These are phyloP conservation scores for Coturnix japonica DNA, from an alignment of 2,113 vertebrate genomes.

Conservation along the genomic window DNA sequence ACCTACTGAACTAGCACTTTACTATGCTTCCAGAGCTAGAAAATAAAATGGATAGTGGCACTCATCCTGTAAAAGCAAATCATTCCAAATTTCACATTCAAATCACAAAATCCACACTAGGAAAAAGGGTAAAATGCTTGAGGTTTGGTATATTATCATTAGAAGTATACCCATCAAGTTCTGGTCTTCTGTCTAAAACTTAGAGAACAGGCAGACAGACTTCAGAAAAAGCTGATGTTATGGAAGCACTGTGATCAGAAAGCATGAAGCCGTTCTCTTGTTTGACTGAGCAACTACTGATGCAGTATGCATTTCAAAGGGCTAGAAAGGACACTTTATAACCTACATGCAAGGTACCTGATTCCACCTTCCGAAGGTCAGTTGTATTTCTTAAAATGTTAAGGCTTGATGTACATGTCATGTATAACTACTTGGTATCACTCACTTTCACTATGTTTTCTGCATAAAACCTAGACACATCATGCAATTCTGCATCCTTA, in stretches of 20 bases:
- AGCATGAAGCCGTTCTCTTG: slow-evolving; percentile 71
- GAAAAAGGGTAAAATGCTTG: not conserved
- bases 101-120: not conserved
- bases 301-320: slow-evolving; percentile 69
- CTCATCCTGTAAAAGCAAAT: not conserved
- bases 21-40: not conserved
- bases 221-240: slow-evolving; percentile 56
- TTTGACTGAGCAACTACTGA: slow-evolving; percentile 66
- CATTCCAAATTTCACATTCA: not conserved
- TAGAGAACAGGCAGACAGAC: not conserved
- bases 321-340: slow-evolving; percentile 29
- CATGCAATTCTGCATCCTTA: not conserved
- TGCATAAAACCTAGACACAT: not conserved
- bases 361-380: not conserved
- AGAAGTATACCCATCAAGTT: not conserved
- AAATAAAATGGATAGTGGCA: not conserved
- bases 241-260: slow-evolving; percentile 69
- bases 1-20: slow-evolving; percentile 70
- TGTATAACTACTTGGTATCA: not conserved
- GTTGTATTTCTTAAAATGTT: not conserved
- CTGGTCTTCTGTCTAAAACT: not conserved
- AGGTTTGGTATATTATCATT: not conserved
- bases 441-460: not conserved
- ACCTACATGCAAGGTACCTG: slow-evolving; percentile 38
- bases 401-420: not conserved